Evolutionary conservation across 1,140 invertebrate genomes (phyloP), one percentile per base, ranked within the genome.

Genomic region (Onthophagus taurus): DNA sequence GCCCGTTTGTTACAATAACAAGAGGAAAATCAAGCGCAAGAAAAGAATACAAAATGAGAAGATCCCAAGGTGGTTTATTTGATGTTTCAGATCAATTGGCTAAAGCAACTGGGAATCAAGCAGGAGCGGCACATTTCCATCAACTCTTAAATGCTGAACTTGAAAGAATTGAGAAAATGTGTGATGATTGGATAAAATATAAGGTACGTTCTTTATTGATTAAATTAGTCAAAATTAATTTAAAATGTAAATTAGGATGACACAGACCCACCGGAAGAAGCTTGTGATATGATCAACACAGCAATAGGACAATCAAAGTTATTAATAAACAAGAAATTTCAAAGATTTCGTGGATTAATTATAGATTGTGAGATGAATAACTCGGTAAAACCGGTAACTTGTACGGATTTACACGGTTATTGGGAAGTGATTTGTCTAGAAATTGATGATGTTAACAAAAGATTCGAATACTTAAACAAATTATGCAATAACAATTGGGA

Each of bases 341-440:
- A 75, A 53, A 75, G 83, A 55, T 85, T 85, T 48, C 51, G 60
- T 13, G 58, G 67, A 2, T 61, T 87, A 1, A 77, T 85, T 13
- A 61, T 72, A 24, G 69, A 77, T 35, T 84, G 80, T 52, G 75
- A 80, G 54, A 65, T 64, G 34, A 66, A 68, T 11, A 64, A 64
- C 4, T 77, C 74, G 14, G 71, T 78, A 53, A 55, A 57, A 9
- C 50, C 56, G 44, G 75, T 83, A 1, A 72, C 70, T 0, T 72
- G 72, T 26, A 64, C 68, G 31, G 83, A 85, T 65, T 63, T 85
- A 0, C 76, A 83, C 61, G 83, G 82, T 2, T 86, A 84, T 64
- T 85, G 83, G 83, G 81, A 83, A 30, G 80, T 83, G 76, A 66
- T 82, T 5, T 74, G 72, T 31, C 74, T 78, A 46, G 80, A 85